phyloP scores from a whole-genome alignment of 2,888 invertebrate genomes.

The Schrankia costaestrigalis region DNA sequence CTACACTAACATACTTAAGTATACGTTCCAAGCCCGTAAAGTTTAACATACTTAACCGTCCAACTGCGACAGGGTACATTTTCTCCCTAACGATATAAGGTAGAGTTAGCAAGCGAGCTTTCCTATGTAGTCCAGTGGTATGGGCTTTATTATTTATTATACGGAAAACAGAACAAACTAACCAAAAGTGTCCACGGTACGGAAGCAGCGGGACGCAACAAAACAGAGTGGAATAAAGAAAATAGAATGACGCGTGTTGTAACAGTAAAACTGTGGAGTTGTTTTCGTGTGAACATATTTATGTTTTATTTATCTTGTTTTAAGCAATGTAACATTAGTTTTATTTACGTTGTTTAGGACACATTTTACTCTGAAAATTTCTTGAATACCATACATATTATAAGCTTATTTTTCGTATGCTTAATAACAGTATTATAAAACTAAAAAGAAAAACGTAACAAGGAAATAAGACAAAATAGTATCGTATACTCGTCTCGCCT shows the following conservation, averaged over 20 bases:
- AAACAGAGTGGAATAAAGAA: conserved; percentile 70
- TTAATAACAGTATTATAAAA: too few species aligned
- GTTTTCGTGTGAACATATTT: conserved; percentile 20
- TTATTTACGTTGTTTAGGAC: too few species aligned
- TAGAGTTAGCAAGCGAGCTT: conserved; percentile 27
- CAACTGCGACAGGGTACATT: conserved; percentile 20
- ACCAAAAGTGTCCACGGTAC: conserved; percentile 77
- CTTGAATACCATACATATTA: neutral
- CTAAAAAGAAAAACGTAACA: conserved; percentile 64
- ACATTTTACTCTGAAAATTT: too few species aligned
- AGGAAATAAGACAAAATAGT: conserved; percentile 67
- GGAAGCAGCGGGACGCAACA: conserved; percentile 74
- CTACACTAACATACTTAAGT: too few species aligned
- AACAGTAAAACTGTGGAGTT: conserved; percentile 48
- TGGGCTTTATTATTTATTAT: conserved; percentile 76
- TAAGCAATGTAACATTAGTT: neutral
- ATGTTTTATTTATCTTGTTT: conserved; percentile 2
- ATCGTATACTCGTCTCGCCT: conserved; percentile 52
- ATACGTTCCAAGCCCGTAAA: conserved; percentile 13
- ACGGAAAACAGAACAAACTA: conserved; percentile 77
- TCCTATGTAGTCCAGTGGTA: conserved; percentile 37
- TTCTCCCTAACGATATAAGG: conserved; percentile 25
- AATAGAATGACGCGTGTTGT: conserved; percentile 65
- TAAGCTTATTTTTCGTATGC: too few species aligned
- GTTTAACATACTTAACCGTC: conserved; percentile 31